Conservation (phyloP, 2,113 vertebrate species). For the Brachirus orientalis region DNA sequence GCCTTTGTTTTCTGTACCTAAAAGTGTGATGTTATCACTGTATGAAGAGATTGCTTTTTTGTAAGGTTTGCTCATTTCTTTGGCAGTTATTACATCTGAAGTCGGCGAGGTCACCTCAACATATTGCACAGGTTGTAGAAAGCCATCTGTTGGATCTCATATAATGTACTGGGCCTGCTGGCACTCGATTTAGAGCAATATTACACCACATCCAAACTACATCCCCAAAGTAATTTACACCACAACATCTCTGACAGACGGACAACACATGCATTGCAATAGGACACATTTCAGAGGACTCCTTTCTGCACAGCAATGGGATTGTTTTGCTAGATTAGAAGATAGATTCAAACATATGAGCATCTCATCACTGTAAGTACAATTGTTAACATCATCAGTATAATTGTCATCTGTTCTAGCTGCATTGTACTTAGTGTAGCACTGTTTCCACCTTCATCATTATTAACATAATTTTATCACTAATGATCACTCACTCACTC, state of each 20-base stretch:
- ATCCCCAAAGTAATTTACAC: slow-evolving; percentile 63
- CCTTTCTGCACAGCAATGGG: slow-evolving; percentile 7
- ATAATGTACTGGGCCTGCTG: slow-evolving; percentile 41
- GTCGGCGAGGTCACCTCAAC: slow-evolving; percentile 64
- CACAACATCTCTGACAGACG: slow-evolving; percentile 34
- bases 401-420: slow-evolving; percentile 20
- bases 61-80: slow-evolving; percentile 54
- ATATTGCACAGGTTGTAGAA: slow-evolving; percentile 70
- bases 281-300: slow-evolving; percentile 20
- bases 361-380: slow-evolving; percentile 20
- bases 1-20: slow-evolving; percentile 50
- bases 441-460: too few species aligned
- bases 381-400: slow-evolving; percentile 12
- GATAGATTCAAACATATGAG: slow-evolving; percentile 1
- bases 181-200: slow-evolving; percentile 63
- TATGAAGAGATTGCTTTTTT: slow-evolving; percentile 68
- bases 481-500: too few species aligned
- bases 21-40: slow-evolving; percentile 61
- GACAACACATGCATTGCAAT: slow-evolving; percentile 26
- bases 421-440: slow-evolving; percentile 9
- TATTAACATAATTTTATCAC: too few species aligned
- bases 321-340: slow-evolving; percentile 16
- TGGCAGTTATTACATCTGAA: slow-evolving; percentile 75
- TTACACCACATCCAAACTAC: slow-evolving; percentile 48
- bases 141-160: slow-evolving; percentile 72